Percentiles rank a stretch among this genome's conserved stretches.
These are phyloP conservation scores for Enteromius fasciolatus DNA, from an alignment of 2,797 vertebrate species.

Conservation along the genomic window DNA sequence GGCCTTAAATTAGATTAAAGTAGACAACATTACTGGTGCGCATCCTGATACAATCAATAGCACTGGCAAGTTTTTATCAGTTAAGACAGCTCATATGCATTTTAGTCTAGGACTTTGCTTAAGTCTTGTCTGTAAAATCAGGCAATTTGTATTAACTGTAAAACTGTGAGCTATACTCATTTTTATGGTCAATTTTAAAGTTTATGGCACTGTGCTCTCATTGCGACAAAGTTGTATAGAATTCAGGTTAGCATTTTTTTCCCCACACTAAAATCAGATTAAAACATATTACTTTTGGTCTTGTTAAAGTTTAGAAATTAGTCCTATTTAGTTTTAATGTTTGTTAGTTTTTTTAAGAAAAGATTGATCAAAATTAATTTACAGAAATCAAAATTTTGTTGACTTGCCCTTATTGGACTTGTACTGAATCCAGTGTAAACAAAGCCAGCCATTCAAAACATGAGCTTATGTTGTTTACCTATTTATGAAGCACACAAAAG, in stretches of 20 bases:
- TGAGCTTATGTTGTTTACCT: background rate
- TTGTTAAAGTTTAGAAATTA: background rate
- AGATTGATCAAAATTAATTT: background rate
- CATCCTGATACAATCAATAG: background rate
- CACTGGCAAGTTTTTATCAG: background rate
- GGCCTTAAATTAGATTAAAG: background rate
- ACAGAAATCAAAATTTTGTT: background rate
- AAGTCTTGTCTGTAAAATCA: background rate
- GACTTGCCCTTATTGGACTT: background rate
- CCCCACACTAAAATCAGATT: background rate
- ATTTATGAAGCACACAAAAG: background rate
- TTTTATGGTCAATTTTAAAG: background rate
- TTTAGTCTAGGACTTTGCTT: background rate
- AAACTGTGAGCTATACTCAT: background rate
- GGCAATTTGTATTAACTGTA: background rate
- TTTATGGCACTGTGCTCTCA: too few relatives aligned
- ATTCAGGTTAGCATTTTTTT: too few relatives aligned
- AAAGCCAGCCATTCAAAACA: background rate
- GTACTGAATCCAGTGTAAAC: background rate
- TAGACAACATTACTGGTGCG: background rate
- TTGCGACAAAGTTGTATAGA: background rate
- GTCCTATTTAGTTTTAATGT: background rate
- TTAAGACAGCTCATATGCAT: background rate
- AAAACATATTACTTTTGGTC: background rate
- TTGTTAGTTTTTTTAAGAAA: background rate